A percentile compares a stretch with the other conserved stretches of the same genome.
These are phyloP conservation scores for Cheiracanthium punctorium DNA, from an alignment of 2,888 invertebrate genomes.

Conservation along the genomic window DNA sequence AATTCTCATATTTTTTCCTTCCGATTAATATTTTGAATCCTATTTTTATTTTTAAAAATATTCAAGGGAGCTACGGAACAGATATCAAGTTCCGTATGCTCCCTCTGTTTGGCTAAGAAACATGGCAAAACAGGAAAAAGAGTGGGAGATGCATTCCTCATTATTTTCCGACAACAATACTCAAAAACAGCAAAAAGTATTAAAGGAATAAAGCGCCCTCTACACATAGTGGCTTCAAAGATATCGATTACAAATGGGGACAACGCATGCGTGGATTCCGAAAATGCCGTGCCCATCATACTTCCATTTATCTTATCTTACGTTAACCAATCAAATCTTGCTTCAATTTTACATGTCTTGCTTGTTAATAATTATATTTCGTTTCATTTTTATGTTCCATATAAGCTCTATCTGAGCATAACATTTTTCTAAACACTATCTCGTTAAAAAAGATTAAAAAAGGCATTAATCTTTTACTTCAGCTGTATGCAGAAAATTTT, in stretches of 20 bases:
- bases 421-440: conserved; percentile 62
- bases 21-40: too few species aligned
- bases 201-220: conserved; percentile 58
- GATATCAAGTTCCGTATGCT: too few species aligned
- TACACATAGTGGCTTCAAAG: not conserved
- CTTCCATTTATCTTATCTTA: conserved; percentile 61
- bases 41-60: too few species aligned
- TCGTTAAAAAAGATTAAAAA: conserved; percentile 59
- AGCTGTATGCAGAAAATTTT: not conserved
- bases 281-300: conserved; percentile 51
- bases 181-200: too few species aligned
- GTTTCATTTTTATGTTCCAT: conserved; percentile 61
- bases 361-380: conserved; percentile 68
- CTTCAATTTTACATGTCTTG: conserved; percentile 65
- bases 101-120: too few species aligned
- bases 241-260: conserved; percentile 27
- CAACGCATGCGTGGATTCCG: conserved; percentile 35
- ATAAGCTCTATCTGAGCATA: conserved; percentile 45
- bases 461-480: conserved; percentile 54
- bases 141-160: too few species aligned
- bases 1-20: too few species aligned
- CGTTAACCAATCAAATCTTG: conserved; percentile 61
- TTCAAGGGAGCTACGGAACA: too few species aligned
- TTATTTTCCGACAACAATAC: too few species aligned
- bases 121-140: too few species aligned